phyloP scores from a whole-genome alignment of 2,888 invertebrate species.

The Cordilura impudica region DNA sequence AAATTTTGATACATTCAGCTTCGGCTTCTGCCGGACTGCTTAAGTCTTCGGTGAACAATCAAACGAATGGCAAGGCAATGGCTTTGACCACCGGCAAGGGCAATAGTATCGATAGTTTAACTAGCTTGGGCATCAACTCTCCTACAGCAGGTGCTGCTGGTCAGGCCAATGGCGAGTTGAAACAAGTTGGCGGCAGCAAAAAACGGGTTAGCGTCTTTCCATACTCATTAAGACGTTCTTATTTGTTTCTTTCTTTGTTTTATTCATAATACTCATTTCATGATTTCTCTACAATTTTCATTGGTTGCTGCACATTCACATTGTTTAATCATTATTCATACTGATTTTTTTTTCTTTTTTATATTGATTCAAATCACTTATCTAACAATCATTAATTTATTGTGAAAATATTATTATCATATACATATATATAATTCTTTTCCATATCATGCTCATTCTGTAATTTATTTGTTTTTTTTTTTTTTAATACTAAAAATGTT shows the following conservation, averaged over 20 bases:
- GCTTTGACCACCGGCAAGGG: constrained; percentile 61
- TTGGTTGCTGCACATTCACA: constrained; percentile 25
- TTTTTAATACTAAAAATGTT: constrained; percentile 16
- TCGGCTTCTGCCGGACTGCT: constrained; percentile 44
- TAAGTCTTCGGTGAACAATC: constrained; percentile 39
- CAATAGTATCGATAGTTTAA: constrained; percentile 67
- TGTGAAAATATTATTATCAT: background rate
- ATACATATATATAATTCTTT: background rate
- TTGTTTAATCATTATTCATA: background rate
- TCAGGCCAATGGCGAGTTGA: constrained; percentile 71
- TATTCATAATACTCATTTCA: constrained; percentile 26
- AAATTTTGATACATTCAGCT: constrained; percentile 53
- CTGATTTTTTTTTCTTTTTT: background rate
- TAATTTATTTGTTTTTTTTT: constrained; percentile 18
- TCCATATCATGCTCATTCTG: constrained; percentile 29
- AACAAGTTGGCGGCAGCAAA: constrained; percentile 71
- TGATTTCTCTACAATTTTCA: constrained; percentile 22
- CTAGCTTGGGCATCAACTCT: constrained; percentile 63
- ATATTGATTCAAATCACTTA: background rate
- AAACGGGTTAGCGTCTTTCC: constrained; percentile 74
- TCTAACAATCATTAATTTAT: background rate
- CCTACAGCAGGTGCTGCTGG: constrained; percentile 62
- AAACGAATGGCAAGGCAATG: constrained; percentile 55
- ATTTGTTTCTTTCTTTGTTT: constrained; percentile 15
- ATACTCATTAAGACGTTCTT: constrained; percentile 51